Base-by-base conservation (phyloP, 2,888 invertebrate species). In the Choristoneura rosaceana region DNA sequence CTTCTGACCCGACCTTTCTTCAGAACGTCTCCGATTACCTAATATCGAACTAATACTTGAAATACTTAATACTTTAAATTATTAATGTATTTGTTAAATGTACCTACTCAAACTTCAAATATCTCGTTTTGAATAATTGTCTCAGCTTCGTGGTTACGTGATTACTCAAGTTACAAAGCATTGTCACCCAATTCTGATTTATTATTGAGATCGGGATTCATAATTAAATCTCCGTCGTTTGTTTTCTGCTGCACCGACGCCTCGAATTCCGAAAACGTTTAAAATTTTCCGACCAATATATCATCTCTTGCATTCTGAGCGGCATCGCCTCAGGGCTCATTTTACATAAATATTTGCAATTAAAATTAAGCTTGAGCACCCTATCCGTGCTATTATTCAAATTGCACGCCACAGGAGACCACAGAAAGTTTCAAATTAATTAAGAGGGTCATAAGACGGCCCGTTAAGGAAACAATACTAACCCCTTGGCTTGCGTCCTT, bases 291-390 rank as follows among this genome's bases (percentile, higher is more conserved):
- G 74, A 73, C 79, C 87, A 88, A 88, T 92, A 89, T 86, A 89
- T 91, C 90, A 91, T 90, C 85, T 87, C 90, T 90, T 85, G 86
- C 87, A 90, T 88, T 85, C 82, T 81, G 80, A 83, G 81, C 81
- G 81, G 82, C 81, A 81, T 82, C 78, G 82, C 82, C 84, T 81
- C 79, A 81, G 82, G 85, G 84, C 85, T 85, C 90, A 89, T 89
- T 94, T 91, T 90, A 89, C 92, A 93, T 93, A 94, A 94, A 94
- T 93, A 94, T 94, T 94, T 94, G 92, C 93, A 93, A 93, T 94
- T 94, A 93, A 92, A 94, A 94, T 94, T 90, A 92, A 89, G 87
- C 89, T 82, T 82, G 84, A 87, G 83, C 90, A 86, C 92, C 92
- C 93, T 90, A 92, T 93, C 91, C 84, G 73, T 79, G 92, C 90